Evolutionary conservation across 37 sponge, comb jelly and placozoan genomes (phyloP), one percentile per base, ranked within the genome.

Genomic region (Ephydatia muelleri): DNA sequence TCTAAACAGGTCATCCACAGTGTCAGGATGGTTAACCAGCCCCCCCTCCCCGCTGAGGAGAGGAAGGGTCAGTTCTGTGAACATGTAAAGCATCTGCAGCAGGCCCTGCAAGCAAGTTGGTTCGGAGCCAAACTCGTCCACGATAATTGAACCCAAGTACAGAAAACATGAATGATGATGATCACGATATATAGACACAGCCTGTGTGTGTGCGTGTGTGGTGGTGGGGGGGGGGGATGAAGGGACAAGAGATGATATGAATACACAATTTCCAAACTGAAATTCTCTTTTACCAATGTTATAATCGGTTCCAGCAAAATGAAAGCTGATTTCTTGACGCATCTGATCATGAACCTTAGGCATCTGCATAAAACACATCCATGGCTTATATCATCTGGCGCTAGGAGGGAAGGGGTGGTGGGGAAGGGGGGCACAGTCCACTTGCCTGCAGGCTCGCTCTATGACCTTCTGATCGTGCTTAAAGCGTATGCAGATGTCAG

Each of bases 1-100:
- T 38, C 99, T 74, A 81, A 89, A 98, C 38, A 93, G 70, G 67
- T 98, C 99, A 72, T 98, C 99, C 35, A 98, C 91, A 22, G 97
- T 95, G 82, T 96, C 97, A n/a, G 95, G 93, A 76, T 94, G 87
- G 32, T 92, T 39, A 37, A 89, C 78, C 12, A 98, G 72, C 0
- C 94, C 96, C 26, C 70, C 75, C 2, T 83, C 80, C 2, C 70
- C 89, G 16, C 85, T 84, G 27, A 98, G 81, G 21, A 95, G 43
- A 30, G 90, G 83, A 22, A 95, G 91, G 0, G 94, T 65, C 37
- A 85, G 69, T 21, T 73, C 67, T 21, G 89, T 85, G 16, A 90
- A 76, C 23, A 83, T 79, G 64, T 81, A 68, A 29, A 91, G 70
- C 83, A 95, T 91, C 25, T 67, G 25, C 31, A 88, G 75, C 5